Evolutionary conservation across 2,888 invertebrate species (phyloP).

Genomic region (Polia nebulosa): DNA sequence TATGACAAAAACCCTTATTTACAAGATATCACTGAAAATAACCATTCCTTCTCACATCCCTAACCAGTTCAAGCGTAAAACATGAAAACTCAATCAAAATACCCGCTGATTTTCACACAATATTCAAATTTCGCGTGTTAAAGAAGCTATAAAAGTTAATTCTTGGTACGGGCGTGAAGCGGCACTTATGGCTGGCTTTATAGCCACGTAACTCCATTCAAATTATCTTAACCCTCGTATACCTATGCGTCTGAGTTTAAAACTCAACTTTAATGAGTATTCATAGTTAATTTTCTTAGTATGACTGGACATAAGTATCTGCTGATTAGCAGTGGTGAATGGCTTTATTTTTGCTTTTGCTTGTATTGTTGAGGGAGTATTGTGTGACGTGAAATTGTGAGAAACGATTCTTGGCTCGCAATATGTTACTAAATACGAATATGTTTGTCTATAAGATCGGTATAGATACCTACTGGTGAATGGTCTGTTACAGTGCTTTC

Average conservation of each 20-base stretch:
- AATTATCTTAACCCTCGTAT: slow-evolving; percentile 71
- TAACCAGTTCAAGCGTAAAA: slow-evolving; percentile 36
- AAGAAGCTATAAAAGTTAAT: slow-evolving; percentile 80
- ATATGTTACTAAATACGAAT: slow-evolving; percentile 8
- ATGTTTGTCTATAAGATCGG: slow-evolving; percentile 11
- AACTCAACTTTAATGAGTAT: slow-evolving; percentile 70
- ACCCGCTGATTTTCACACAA: slow-evolving; percentile 70
- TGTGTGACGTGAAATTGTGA: slow-evolving; percentile 46
- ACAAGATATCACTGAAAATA: slow-evolving; percentile 40
- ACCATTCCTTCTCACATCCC: slow-evolving; percentile 47
- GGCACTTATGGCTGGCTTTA: slow-evolving; percentile 74
- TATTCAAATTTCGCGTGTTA: slow-evolving; percentile 80
- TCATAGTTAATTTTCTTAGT: slow-evolving; percentile 68
- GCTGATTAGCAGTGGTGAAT: slow-evolving; percentile 62
- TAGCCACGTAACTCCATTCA: slow-evolving; percentile 71
- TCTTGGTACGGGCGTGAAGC: slow-evolving; percentile 78
- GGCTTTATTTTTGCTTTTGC: slow-evolving; percentile 62
- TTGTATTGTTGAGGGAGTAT: slow-evolving; percentile 47
- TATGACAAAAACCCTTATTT: slow-evolving; percentile 9
- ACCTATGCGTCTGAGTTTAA: slow-evolving; percentile 57
- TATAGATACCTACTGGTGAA: slow-evolving; percentile 7
- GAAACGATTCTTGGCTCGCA: slow-evolving; percentile 26
- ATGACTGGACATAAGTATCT: slow-evolving; percentile 69
- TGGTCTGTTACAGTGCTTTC: not conserved
- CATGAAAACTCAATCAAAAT: slow-evolving; percentile 67